Evolutionary conservation across 2,113 vertebrate genomes (phyloP).

Genomic region (Lasiurus borealis): DNA sequence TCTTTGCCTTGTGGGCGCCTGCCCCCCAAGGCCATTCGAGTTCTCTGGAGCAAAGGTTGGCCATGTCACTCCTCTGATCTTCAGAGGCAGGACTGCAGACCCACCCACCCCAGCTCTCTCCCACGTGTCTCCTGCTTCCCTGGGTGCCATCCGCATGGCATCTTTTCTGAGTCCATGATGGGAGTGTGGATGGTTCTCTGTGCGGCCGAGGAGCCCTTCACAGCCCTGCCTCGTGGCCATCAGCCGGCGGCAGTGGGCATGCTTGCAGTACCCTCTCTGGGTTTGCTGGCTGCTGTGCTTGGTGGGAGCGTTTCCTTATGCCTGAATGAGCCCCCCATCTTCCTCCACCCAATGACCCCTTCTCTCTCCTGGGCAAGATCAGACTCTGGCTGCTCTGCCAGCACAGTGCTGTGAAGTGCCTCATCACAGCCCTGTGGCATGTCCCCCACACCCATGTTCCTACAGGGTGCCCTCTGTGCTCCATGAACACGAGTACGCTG

Average conservation of each 20-base stretch:
- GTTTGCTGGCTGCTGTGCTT: not conserved
- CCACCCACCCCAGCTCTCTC: not conserved
- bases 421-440: too few relatives aligned
- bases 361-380: not conserved
- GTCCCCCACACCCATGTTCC: not conserved
- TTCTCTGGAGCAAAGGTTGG: not conserved
- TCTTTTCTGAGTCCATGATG: accelerated
- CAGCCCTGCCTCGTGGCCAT: not conserved
- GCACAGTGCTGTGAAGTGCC: not conserved
- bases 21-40: accelerated
- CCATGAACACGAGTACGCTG: accelerated
- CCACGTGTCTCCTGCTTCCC: not conserved
- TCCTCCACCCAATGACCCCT: not conserved
- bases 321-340: not conserved
- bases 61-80: not conserved
- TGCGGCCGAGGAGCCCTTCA: not conserved
- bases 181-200: not conserved
- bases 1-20: not conserved
- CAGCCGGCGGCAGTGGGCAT: accelerated
- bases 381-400: not conserved
- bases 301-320: not conserved
- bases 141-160: not conserved
- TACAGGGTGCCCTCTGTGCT: not conserved
- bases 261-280: not conserved
- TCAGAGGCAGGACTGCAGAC: not conserved